Evolutionary conservation across 2,113 vertebrate species (phyloP).

Genomic region (human): GRCh38 chr20:57529001-57529500

Average conservation of each 20-base stretch:
- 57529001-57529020: too few relatives aligned
- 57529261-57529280: not conserved
- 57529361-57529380: not conserved
- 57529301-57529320: not conserved
- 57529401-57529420: not conserved
- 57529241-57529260: fast-evolving
- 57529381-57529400: not conserved
- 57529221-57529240: too few relatives aligned
- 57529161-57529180: not conserved
- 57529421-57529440: not conserved
- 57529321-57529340: not conserved
- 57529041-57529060: not conserved
- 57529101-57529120: not conserved
- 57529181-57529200: not conserved
- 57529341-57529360: not conserved
- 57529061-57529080: too few relatives aligned
- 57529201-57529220: fast-evolving
- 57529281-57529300: not conserved
- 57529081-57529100: not conserved
- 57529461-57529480: not conserved
- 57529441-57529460: not conserved
- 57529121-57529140: not conserved
- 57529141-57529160: not conserved
- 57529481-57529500: not conserved
- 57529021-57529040: fast-evolving